A percentile compares a stretch with the other conserved stretches of the same genome.
These are phyloP conservation scores for Molossus molossus DNA, from an alignment of 2,797 vertebrate genomes.

Conservation along the genomic window DNA sequence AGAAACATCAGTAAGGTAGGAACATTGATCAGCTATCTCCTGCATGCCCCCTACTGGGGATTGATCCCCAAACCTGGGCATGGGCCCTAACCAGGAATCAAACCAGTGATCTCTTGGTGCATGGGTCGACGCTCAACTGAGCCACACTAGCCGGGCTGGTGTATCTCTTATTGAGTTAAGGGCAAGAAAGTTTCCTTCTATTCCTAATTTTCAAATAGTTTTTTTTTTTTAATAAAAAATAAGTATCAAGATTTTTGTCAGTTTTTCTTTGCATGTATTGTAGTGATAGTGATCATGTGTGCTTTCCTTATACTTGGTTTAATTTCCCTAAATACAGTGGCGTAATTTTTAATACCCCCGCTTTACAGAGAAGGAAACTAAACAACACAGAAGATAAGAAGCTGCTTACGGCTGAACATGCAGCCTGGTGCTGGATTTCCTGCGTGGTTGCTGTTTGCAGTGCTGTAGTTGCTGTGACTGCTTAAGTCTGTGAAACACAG, in stretches of 20 bases:
- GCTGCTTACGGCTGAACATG: not conserved
- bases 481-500: not conserved
- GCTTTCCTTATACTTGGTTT: constrained; percentile 50
- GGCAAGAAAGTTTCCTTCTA: not conserved
- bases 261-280: not conserved
- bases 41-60: too few relatives aligned
- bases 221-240: not conserved
- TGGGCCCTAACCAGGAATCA: too few relatives aligned
- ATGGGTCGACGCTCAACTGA: too few relatives aligned
- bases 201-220: constrained; percentile 50
- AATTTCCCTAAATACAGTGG: not conserved
- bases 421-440: not conserved
- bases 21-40: too few relatives aligned
- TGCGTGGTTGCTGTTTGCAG: not conserved
- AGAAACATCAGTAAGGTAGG: too few relatives aligned
- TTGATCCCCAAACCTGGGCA: too few relatives aligned
- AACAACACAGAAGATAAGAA: not conserved
- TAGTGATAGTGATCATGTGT: not conserved
- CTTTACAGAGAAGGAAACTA: constrained; percentile 6
- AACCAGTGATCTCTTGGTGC: too few relatives aligned
- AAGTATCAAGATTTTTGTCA: not conserved
- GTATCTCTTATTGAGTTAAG: not conserved
- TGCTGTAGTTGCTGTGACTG: too few relatives aligned
- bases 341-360: not conserved
- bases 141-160: too few relatives aligned